Evolutionary conservation across 2,113 vertebrate species (phyloP), one percentile per base, ranked within the genome.

Genomic region (Stigmatopora nigra): DNA sequence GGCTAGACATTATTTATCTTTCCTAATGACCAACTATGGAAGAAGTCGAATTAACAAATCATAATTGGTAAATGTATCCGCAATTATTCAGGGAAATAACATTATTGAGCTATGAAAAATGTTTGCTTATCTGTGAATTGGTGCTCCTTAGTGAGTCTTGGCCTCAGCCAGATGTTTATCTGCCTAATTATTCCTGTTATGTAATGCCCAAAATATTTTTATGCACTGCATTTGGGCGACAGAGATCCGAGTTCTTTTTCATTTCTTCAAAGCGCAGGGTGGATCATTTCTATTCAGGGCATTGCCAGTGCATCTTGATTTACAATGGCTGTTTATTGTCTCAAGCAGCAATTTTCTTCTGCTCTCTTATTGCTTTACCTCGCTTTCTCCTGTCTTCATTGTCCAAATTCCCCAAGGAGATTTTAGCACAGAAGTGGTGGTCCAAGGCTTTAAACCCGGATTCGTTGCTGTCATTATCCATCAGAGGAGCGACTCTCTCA

Each of bases 401-500:
- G 65, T 77, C 64, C 68, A 76, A 72, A 78, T 56, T 69, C 72
- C 53, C 67, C 22, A 7, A 63, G 60, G 68, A 69, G 65, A 70
- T 73, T 78, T 68, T 59, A 78, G 69, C 77, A 79, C 72, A 77
- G 76, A 81, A 83, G 73, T 69, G 68, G 70, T 78, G 80, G 78
- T 79, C 73, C 35, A 2, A 45, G 59, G 57, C 72, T 83, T 75
- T 83, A 80, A 85, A 84, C 74, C 78, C 65, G 79, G 73, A 82
- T 76, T 82, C 58, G 61, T 61, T 73, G 69, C 80, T 75, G 81
- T 84, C 84, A 83, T 81, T 82, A 80, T 86, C 78, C 68, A 83
- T 88, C 81, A 86, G 74, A 85, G 70, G 68, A 79, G 81, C 85
- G 68, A 79, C 70, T 77, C 73, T 84, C 71, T 86, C n/a, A n/a